These are phyloP conservation scores for Chironomus tepperi DNA, from an alignment of 1,140 invertebrate species.

Conservation along the genomic window DNA sequence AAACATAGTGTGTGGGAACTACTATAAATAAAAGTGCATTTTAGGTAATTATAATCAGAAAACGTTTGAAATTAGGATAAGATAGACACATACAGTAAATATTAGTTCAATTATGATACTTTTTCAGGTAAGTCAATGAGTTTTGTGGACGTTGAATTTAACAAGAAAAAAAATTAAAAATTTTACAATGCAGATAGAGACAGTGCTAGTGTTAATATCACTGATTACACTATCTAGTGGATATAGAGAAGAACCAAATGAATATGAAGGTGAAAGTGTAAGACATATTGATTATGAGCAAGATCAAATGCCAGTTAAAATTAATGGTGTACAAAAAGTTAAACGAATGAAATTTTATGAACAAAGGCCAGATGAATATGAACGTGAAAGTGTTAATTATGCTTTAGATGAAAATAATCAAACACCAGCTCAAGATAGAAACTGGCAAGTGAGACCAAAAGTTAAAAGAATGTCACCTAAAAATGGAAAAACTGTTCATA, in stretches of 20 bases:
- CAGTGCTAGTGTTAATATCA: slow-evolving; percentile 5
- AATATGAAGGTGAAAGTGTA: slow-evolving; percentile 8
- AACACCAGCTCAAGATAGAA: slow-evolving; percentile 18
- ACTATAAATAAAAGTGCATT: slow-evolving; percentile 19
- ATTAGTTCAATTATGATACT: neutral
- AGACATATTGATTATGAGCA: slow-evolving; percentile 17
- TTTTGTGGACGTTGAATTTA: neutral
- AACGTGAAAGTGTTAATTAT: neutral
- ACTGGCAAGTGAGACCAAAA: neutral
- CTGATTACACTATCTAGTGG: neutral
- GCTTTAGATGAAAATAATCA: slow-evolving; percentile 6
- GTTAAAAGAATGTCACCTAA: neutral
- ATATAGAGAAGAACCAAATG: neutral
- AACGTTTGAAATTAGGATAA: neutral
- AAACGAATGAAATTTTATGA: neutral
- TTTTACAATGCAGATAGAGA: neutral
- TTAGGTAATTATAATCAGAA: neutral
- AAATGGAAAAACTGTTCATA: neutral
- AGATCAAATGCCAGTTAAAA: slow-evolving; percentile 19
- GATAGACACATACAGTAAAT: neutral
- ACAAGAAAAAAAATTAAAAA: neutral
- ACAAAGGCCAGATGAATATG: neutral
- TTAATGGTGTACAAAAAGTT: neutral
- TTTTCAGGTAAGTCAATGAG: neutral
- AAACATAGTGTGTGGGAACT: neutral